Base-by-base conservation (phyloP, 2,797 vertebrate genomes). In the Cygnus olor region DNA sequence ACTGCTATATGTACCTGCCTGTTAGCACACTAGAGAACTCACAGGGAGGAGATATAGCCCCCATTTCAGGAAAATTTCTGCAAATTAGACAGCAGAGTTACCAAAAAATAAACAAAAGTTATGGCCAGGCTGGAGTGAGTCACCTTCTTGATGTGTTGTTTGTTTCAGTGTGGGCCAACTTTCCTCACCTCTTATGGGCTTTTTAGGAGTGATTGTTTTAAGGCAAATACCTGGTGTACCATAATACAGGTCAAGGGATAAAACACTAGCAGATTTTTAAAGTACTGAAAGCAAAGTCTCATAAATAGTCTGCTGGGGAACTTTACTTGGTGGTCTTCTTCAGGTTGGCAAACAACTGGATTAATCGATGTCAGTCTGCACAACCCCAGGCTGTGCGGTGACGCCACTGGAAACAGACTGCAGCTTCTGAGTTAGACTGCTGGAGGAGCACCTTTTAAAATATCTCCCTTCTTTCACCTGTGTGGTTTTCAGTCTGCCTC, bases 341-440 rank as follows among this genome's bases (percentile, higher is more conserved):
- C 1, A 8, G 22, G 17, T 9, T 72, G 18, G 20, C 32, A 56
- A n/a, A 49, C 40, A 58, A 90, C 36, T 21, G 8, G 10, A 15
- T 54, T 86, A 28, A 49, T 64, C 73, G 40, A 20, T 69, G 22
- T 64, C 49, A 25, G 14, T 40, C 42, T 79, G 36, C 25, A 4
- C 32, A 65, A 56, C 47, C 40, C 19, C 53, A 34, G 57, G 22
- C 19, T 73, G 32, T 47, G 27, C 30, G 51, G 17, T 14, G 12
- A 14, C 0, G 0, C 42, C 0, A 0, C n/a, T 53, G 38, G 71
- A 34, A 68, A 74, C 36, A 73, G 19, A 30, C 6, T 49, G 30
- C 18, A 24, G 18, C 40, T 72, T 58, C 34, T 30, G 45, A 53
- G 13, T 22, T 72, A 49, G 9, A 42, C 28, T 57, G 17, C n/a